Evolutionary conservation across 2,113 vertebrate species (phyloP).

Genomic region (Coptodon rendalli): DNA sequence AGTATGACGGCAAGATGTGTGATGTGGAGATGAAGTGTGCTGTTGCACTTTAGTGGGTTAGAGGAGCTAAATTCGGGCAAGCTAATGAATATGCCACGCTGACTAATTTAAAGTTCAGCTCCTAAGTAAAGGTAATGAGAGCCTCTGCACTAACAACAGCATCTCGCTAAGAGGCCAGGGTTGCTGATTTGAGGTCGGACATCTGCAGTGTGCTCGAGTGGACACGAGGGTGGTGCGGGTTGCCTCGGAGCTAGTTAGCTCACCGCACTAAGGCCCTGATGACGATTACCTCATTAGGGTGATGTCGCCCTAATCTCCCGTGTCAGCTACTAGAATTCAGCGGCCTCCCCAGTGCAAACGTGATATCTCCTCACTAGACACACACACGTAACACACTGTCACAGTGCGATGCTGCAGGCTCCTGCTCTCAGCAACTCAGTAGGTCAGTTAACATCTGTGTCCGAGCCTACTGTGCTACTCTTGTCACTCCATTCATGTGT

Average conservation of each 20-base stretch:
- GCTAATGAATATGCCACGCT: slow-evolving; percentile 48
- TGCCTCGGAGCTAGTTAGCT: slow-evolving; percentile 4
- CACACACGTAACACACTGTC: background rate
- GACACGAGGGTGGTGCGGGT: background rate
- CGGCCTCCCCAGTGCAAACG: background rate
- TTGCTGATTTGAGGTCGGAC: slow-evolving; percentile 2
- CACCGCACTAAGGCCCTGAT: background rate
- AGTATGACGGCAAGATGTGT: slow-evolving; percentile 46
- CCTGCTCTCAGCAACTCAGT: background rate
- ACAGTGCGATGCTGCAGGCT: background rate
- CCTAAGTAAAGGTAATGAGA: slow-evolving; percentile 36
- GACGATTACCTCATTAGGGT: slow-evolving; percentile 27
- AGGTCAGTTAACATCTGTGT: slow-evolving; percentile 12
- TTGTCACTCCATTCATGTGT: background rate
- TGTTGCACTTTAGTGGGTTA: slow-evolving; percentile 9
- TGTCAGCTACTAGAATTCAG: slow-evolving; percentile 24
- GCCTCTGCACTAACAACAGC: background rate
- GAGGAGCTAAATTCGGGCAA: slow-evolving; percentile 17
- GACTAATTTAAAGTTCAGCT: slow-evolving; percentile 50
- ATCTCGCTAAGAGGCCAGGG: background rate
- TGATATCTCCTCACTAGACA: background rate
- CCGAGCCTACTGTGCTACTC: background rate
- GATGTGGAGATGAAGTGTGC: slow-evolving; percentile 51
- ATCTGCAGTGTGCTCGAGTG: background rate
- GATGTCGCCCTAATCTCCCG: background rate